Base-by-base conservation (phyloP, 2,797 vertebrate genomes). In the Champsocephalus gunnari region DNA sequence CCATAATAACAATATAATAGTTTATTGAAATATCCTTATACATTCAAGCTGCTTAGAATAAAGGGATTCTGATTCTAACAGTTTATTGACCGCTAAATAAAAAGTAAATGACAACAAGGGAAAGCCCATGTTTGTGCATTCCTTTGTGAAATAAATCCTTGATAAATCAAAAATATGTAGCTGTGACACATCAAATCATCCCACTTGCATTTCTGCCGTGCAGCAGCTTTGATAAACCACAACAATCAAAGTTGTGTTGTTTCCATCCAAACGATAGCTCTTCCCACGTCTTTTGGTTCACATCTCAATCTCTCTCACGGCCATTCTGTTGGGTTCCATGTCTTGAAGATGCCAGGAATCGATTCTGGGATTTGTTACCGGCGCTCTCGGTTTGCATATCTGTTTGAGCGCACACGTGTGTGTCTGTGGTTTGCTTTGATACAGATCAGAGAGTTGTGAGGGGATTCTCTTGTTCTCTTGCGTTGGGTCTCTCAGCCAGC, bases 391-490 rank as follows among this genome's bases (percentile, higher is more conserved):
- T 82, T 75, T 84, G 80, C 66, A 47, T 83, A 69, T 80, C 56
- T 64, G 79, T 73, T 54, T 65, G 50, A 49, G 64, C 11, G 48
- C 71, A 19, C 47, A 57, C 50, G 64, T 68, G 34, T 50, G 60
- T 56, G 64, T 66, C 0, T 67, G 79, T 54, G 62, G 57, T 75
- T 77, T 66, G 77, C 83, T 84, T 86, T 88, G 87, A 89, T 82
- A 77, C 67, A 68, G 62, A 89, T 86, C 86, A 86, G 71, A 88
- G 80, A 75, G 67, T 75, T 55, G 59, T 34, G 58, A 82, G 79
- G 72, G 73, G 78, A 69, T 58, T 78, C 71, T 69, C 73, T 85
- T 66, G 51, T 79, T 77, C 45, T 76, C 70, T 63, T 34, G 71
- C 21, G 21, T 48, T 69, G 55, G 81, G 71, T 79, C 56, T 80